Percentiles rank a stretch among this genome's conserved stretches.
These are phyloP conservation scores for Brachyptera risi DNA, from an alignment of 2,888 invertebrate species.

Conservation along the genomic window DNA sequence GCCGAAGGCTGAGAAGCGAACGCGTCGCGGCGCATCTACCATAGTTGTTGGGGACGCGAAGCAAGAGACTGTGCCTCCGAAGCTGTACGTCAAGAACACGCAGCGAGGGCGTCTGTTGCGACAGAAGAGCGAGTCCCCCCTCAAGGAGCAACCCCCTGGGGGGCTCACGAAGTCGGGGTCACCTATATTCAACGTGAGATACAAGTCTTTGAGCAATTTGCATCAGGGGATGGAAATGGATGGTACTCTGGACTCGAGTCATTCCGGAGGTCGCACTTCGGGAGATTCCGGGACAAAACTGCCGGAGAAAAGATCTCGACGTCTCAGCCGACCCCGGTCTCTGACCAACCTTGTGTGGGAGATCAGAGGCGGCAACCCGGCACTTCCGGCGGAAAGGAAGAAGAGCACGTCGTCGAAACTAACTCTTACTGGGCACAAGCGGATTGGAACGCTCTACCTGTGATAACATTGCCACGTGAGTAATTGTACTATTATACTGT, in stretches of 20 bases:
- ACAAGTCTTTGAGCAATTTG: slow-evolving; percentile 64
- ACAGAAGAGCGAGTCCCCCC: slow-evolving; percentile 68
- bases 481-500: neutral
- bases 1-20: slow-evolving; percentile 63
- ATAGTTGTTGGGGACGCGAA: neutral
- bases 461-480: slow-evolving; percentile 37
- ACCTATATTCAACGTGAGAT: slow-evolving; percentile 70
- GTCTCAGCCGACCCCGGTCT: slow-evolving; percentile 77
- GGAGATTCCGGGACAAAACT: slow-evolving; percentile 79
- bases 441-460: slow-evolving; percentile 56
- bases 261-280: slow-evolving; percentile 81
- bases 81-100: slow-evolving; percentile 72
- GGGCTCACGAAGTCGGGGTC: slow-evolving; percentile 62
- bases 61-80: neutral
- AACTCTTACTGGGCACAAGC: slow-evolving; percentile 52
- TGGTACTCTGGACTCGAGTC: slow-evolving; percentile 85
- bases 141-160: slow-evolving; percentile 64
- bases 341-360: slow-evolving; percentile 87
- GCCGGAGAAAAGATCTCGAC: slow-evolving; percentile 72
- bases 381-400: slow-evolving; percentile 44
- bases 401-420: slow-evolving; percentile 50
- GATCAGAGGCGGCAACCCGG: slow-evolving; percentile 41
- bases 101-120: slow-evolving; percentile 62
- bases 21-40: slow-evolving; percentile 55
- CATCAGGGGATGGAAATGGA: slow-evolving; percentile 51